Evolutionary conservation across 1,140 invertebrate genomes (phyloP).

Genomic region (Drosophila burlai): DNA sequence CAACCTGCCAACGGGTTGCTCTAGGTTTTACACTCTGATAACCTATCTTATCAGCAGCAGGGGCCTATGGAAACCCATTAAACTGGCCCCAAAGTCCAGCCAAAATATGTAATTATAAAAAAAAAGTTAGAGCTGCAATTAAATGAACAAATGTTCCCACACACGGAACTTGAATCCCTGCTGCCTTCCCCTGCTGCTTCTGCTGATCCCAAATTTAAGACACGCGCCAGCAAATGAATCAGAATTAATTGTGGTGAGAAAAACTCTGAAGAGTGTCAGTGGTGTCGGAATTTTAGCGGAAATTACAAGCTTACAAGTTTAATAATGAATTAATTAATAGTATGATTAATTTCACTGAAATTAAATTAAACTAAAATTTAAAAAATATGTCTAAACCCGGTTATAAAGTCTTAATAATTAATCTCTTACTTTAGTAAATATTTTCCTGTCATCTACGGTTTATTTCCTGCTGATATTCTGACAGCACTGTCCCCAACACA

Average conservation of each 20-base stretch:
- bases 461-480: conserved; percentile 8
- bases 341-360: not conserved
- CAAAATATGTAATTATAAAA: not conserved
- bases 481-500: conserved; percentile 1
- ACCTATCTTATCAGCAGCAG: conserved; percentile 40
- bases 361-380: too few relatives aligned
- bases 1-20: conserved; percentile 39
- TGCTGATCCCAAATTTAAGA: conserved; percentile 8
- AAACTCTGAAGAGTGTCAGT: not conserved
- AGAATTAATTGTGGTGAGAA: conserved; percentile 35
- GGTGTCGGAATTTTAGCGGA: not conserved
- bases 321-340: not conserved
- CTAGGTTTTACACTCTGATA: conserved; percentile 31
- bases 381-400: not conserved
- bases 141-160: conserved; percentile 27
- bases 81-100: conserved; percentile 30
- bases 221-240: conserved; percentile 43
- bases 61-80: conserved; percentile 23
- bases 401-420: not conserved
- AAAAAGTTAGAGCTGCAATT: conserved; percentile 3
- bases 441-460: not conserved
- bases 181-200: not conserved
- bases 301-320: not conserved
- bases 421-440: not conserved
- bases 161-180: not conserved